Base-by-base conservation (phyloP, 2,113 vertebrate genomes). In the Spea bombifrons region DNA sequence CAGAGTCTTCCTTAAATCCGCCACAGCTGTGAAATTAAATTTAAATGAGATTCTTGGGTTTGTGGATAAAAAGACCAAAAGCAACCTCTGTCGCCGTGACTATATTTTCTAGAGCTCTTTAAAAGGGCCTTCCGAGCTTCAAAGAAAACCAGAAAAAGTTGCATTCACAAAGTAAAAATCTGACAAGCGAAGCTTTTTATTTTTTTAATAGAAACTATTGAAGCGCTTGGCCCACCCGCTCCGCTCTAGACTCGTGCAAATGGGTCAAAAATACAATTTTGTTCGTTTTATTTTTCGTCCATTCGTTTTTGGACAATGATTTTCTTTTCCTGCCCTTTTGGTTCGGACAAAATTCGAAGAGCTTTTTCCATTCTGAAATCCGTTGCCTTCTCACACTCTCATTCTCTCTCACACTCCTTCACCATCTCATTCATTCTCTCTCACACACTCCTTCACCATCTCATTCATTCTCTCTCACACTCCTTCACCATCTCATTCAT, bases 1-100 rank as follows among this genome's bases (percentile, higher is more conserved):
- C 81, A 61, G 81, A 84, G 78, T 84, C 73, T 78, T 86, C 82
- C 84, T 83, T 85, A 87, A 88, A 87, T 86, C 85, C 78, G 76
- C 85, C 86, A 82, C 75, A 73, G 82, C 81, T 84, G 83, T 84
- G 82, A 83, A 86, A 83, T 85, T 82, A 81, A 83, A 82, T 83
- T 82, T 85, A 86, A 82, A 83, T 71, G 76, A 84, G 83, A 86
- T 86, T 81, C 82, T 83, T 75, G 30, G 0, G 48, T 75, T 71
- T 66, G 64, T 81, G 81, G 77, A 75, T 84, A 83, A 76, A 78
- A 84, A 83, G 82, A 80, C 61, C 66, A 65, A 81, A 82, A 77
- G 50, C 50, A 69, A 72, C 75, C 83, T 4, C 61, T 64, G 7
- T 64, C 61, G 13, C 5, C 17, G 7, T 64, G 61, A 15, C 16